Percentiles rank a stretch among this genome's conserved stretches.
These are phyloP conservation scores for Eupithecia centaureata DNA, from an alignment of 2,888 invertebrate species.

Conservation along the genomic window DNA sequence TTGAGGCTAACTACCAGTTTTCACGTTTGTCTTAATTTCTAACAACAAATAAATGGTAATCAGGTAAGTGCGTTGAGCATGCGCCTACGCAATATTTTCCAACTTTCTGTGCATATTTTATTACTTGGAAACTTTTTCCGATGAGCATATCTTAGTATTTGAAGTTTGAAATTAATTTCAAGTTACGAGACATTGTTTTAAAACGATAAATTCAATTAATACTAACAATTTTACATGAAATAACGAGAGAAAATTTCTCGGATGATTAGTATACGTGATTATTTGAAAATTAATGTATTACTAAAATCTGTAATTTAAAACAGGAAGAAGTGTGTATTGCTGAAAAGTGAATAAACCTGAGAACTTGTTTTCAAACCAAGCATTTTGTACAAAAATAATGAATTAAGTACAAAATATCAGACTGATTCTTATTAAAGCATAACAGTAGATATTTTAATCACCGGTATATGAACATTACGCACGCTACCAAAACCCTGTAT, in stretches of 20 bases:
- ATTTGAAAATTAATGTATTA: neutral
- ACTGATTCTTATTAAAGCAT: neutral
- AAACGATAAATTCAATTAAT: neutral
- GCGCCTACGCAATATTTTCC: constrained; percentile 15
- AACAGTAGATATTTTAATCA: neutral
- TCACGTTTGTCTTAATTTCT: constrained; percentile 71
- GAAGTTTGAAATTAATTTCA: neutral
- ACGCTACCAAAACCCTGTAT: constrained; percentile 1
- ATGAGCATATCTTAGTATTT: neutral
- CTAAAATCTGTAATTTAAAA: neutral
- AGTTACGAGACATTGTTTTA: neutral
- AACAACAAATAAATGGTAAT: constrained; percentile 65
- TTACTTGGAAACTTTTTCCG: neutral
- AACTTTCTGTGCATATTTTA: constrained; percentile 16
- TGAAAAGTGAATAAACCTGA: no score
- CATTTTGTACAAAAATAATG: neutral
- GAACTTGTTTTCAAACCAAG: neutral
- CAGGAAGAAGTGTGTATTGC: neutral
- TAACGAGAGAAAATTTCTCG: no score
- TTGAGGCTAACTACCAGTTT: constrained; percentile 49
- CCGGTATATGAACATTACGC: neutral
- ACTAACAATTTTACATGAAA: no score
- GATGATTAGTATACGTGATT: no score
- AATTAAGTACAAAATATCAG: neutral
- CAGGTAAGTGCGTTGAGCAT: constrained; percentile 50